phyloP scores from a whole-genome alignment of 2,113 vertebrate species.

The Apeltes quadracus region DNA sequence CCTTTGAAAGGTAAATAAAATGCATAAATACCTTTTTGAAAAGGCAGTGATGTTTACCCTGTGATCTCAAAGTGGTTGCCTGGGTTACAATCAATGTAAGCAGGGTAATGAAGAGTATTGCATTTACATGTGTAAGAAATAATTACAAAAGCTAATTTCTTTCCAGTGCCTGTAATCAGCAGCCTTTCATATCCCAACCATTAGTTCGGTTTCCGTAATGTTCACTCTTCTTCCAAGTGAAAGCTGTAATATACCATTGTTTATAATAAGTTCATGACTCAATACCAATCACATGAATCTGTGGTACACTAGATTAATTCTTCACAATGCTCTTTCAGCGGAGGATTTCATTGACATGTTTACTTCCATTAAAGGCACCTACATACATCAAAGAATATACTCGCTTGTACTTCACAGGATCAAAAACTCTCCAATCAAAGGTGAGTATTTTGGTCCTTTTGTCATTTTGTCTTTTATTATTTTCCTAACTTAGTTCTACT shows the following conservation, averaged over 20 bases:
- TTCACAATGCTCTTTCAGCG: neutral
- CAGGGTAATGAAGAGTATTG: neutral
- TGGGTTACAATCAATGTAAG: slow-evolving; percentile 27
- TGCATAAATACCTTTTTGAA: neutral
- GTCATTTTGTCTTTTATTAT: neutral
- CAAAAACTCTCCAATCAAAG: slow-evolving; percentile 87
- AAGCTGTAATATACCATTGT: neutral
- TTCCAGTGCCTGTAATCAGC: neutral
- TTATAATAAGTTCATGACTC: neutral
- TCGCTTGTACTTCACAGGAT: slow-evolving; percentile 85
- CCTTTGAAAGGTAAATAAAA: neutral
- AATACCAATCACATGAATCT: neutral
- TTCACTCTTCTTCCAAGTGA: neutral
- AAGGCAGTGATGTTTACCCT: neutral
- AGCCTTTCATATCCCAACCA: neutral
- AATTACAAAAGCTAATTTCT: neutral
- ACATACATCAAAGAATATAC: slow-evolving; percentile 90
- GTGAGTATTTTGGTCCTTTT: slow-evolving; percentile 73
- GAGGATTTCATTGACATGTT: neutral
- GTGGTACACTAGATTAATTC: neutral
- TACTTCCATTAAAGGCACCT: slow-evolving; percentile 84
- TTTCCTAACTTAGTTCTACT: neutral
- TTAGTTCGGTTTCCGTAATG: neutral
- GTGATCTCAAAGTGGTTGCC: slow-evolving; percentile 4
- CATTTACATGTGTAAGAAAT: slow-evolving; percentile 6